A percentile compares a stretch with the other conserved stretches of the same genome.
Conservation (phyloP, 2,113 vertebrate genomes). For the Phodopus roborovskii region DNA sequence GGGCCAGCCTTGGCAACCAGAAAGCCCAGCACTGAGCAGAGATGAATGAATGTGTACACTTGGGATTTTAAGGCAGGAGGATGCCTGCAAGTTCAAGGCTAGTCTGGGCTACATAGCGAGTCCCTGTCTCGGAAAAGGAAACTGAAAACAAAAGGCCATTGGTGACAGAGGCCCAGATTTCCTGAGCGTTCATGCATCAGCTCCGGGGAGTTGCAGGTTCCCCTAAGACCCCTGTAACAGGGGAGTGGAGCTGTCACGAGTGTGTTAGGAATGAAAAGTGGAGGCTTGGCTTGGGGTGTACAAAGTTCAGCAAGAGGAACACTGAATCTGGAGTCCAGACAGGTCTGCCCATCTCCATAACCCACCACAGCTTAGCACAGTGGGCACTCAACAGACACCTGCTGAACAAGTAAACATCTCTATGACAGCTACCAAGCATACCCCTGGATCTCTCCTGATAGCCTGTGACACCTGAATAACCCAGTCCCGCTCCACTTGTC, state of each 20-base stretch:
- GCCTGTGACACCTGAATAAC: rapidly evolving
- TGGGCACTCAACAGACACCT: rapidly evolving
- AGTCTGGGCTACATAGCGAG: background rate
- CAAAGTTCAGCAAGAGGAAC: background rate
- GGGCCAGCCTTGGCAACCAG: no score
- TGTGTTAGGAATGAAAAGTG: background rate
- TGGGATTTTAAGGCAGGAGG: background rate
- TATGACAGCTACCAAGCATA: background rate
- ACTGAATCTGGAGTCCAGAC: background rate
- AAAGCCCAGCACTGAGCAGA: background rate
- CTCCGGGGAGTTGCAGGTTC: background rate
- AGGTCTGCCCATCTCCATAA: rapidly evolving
- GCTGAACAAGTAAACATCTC: rapidly evolving
- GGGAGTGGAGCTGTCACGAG: no score
- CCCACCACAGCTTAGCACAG: rapidly evolving
- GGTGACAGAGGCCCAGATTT: background rate
- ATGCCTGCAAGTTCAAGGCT: background rate
- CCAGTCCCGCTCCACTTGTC: background rate
- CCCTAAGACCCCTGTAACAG: rapidly evolving
- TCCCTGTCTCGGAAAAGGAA: background rate
- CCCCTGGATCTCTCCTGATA: background rate
- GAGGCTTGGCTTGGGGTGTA: background rate
- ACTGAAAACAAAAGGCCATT: background rate
- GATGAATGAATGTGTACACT: background rate
- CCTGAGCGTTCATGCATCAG: background rate